Evolutionary conservation across 1,140 invertebrate species (phyloP).

Genomic region (Diorhabda carinulata): DNA sequence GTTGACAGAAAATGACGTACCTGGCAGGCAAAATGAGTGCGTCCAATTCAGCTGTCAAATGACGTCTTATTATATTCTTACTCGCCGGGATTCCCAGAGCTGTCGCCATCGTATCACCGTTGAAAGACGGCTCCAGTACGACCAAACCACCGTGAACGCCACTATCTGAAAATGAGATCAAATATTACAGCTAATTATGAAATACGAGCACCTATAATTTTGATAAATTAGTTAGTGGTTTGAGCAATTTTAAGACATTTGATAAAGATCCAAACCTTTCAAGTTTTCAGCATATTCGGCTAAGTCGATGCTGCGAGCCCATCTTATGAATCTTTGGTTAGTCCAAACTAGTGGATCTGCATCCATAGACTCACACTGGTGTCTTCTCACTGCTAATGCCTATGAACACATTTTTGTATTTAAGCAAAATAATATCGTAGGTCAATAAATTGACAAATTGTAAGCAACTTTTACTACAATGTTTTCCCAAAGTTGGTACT

Average conservation of each 20-base stretch:
- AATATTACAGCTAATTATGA: too few species aligned
- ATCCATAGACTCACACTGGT: conserved; percentile 82
- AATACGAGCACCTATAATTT: neutral
- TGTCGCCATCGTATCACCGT: conserved; percentile 89
- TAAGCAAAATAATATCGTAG: too few species aligned
- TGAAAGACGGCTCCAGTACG: conserved; percentile 88
- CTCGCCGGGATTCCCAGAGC: conserved; percentile 88
- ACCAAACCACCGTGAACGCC: conserved; percentile 91
- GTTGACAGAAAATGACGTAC: conserved; percentile 76
- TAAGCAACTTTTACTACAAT: too few species aligned
- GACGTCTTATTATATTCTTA: conserved; percentile 87
- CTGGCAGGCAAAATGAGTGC: conserved; percentile 85
- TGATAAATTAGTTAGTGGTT: conserved; percentile 7
- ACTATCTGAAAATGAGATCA: conserved; percentile 60
- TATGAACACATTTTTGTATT: conserved; percentile 43
- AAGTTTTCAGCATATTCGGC: conserved; percentile 90
- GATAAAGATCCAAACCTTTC: conserved; percentile 61
- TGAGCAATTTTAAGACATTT: conserved; percentile 8
- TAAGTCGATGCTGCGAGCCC: conserved; percentile 89
- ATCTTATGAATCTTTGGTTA: conserved; percentile 87
- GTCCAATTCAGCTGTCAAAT: conserved; percentile 86
- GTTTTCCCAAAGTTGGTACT: too few species aligned
- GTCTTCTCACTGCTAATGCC: conserved; percentile 80
- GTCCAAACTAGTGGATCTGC: conserved; percentile 93
- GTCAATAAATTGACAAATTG: too few species aligned